Conservation (phyloP, 2,888 invertebrate genomes). For the Thyatira batis region DNA sequence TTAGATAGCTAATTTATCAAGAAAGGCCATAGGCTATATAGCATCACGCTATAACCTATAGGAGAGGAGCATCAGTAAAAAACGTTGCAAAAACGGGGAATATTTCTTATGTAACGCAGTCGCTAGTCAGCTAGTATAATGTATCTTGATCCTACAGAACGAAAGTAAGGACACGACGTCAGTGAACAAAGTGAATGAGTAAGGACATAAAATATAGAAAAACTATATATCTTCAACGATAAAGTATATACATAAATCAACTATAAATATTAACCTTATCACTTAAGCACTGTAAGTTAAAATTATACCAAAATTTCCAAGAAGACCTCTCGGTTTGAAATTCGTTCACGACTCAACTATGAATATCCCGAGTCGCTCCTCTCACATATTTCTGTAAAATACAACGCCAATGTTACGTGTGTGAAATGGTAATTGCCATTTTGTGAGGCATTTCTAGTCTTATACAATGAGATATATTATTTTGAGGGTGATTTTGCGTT, state of each 20-base stretch:
- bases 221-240: too few relatives aligned
- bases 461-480: conserved; percentile 5
- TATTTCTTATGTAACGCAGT: too few relatives aligned
- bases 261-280: not conserved
- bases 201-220: too few relatives aligned
- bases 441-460: conserved; percentile 1
- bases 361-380: conserved; percentile 7
- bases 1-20: too few relatives aligned
- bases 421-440: conserved; percentile 8
- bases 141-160: too few relatives aligned
- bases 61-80: too few relatives aligned
- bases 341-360: conserved; percentile 3
- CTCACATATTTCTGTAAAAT: conserved; percentile 6
- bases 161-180: too few relatives aligned
- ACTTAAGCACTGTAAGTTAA: not conserved
- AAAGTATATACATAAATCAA: not conserved
- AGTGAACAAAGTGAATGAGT: too few relatives aligned
- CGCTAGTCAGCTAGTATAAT: too few relatives aligned
- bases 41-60: too few relatives aligned
- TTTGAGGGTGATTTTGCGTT: not conserved
- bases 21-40: too few relatives aligned
- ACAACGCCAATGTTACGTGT: conserved; percentile 9
- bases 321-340: conserved; percentile 2
- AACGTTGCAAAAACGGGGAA: too few relatives aligned
- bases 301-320: not conserved